Evolutionary conservation across 2,797 vertebrate species (phyloP), one percentile per base, ranked within the genome.

Genomic region (Carcharodon carcharias): DNA sequence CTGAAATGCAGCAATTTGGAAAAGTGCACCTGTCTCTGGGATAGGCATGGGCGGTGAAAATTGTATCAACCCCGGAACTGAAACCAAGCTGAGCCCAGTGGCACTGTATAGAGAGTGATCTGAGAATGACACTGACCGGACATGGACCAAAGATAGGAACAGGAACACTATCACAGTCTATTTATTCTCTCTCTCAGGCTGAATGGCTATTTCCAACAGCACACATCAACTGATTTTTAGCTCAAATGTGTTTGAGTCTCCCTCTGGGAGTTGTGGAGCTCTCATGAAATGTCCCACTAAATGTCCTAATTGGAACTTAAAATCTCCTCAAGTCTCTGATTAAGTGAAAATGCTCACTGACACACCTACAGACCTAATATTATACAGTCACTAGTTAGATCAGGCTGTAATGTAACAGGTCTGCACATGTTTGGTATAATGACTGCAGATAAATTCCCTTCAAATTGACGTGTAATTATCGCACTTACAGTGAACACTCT

Each of bases 71-170:
- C 18, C 63, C 26, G 21, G 61, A 93, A 65, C 61, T 93, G 91
- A 67, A 93, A 45, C 61, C 63, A 45, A 26, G 61, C 91, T 67
- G n/a, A 65, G 61, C 18, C 61, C 6, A 26, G 40, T 85, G 82
- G 82, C 82, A 85, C 18, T 85, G 45, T 35, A 21, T 28, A 26
- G 61, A 45, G n/a, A 12, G 45, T 40, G 9, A n/a, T 65, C 16
- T 93, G 91, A 93, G 61, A 65, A 40, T 65, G 61, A 93, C n/a
- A 93, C 63, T 26, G 91, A 93, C 91, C 61, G 91, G 61, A 93
- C 61, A 45, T 45, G 63, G 4, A 0, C 63, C 63, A 93, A 93
- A 93, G 61, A 93, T 93, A 93, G 61, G 8, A 65, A 65, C n/a
- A 93, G 61, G n/a, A 67, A 93, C 11, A 40, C 26, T 18, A 63